Percentiles rank a stretch among this genome's conserved stretches.
Evolutionary conservation across 64 coral and sea anemone species (phyloP).

Genomic region (Anthopleura sola): DNA sequence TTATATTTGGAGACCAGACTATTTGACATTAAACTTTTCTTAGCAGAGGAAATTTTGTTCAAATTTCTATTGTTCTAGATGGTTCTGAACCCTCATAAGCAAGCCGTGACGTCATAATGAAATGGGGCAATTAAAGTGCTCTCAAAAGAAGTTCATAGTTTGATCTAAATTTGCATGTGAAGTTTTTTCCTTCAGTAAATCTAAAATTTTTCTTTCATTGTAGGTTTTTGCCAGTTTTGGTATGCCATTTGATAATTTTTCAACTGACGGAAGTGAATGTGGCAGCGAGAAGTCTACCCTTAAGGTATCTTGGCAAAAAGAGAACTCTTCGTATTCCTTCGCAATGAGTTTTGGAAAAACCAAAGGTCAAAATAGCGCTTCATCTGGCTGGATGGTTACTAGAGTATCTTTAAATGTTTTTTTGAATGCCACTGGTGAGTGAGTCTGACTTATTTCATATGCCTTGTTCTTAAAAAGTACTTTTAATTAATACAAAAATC

Average conservation of each 20-base stretch:
- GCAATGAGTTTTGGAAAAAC: conserved; percentile 16
- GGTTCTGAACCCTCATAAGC: no score
- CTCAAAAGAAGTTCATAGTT: no score
- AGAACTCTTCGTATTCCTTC: background rate
- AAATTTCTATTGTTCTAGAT: no score
- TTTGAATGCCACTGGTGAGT: background rate
- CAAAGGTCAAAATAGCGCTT: background rate
- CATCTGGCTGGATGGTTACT: background rate
- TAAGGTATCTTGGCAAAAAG: conserved; percentile 2
- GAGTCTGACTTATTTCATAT: background rate
- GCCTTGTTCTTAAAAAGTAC: no score
- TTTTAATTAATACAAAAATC: no score
- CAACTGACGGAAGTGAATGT: conserved; percentile 7
- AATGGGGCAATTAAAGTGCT: no score
- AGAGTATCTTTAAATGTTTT: background rate
- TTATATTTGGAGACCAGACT: no score
- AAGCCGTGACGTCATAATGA: no score
- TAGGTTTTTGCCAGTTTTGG: background rate
- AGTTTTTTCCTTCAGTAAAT: background rate
- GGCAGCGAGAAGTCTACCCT: background rate
- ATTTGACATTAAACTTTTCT: no score
- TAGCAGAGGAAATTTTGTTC: no score
- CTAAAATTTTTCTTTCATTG: background rate
- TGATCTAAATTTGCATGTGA: no score
- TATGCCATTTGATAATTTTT: background rate